These are phyloP conservation scores for Acanthaster planci DNA, from an alignment of 35 echinoderm and acorn worm genomes.

Conservation along the genomic window DNA sequence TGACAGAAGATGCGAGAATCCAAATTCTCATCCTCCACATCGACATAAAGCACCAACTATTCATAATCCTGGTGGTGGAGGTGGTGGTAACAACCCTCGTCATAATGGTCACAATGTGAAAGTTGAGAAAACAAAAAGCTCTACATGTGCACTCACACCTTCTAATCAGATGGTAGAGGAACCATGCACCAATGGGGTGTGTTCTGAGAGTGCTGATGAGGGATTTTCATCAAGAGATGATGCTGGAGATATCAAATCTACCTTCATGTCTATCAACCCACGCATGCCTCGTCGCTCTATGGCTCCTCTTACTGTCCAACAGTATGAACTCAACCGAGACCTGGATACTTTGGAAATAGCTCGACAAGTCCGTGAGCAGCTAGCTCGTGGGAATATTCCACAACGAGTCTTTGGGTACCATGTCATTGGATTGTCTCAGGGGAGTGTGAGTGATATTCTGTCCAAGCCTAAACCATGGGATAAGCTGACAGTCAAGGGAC, in stretches of 20 bases:
- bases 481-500: conserved; percentile 82
- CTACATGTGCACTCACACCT: neutral
- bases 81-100: conserved; percentile 13
- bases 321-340: conserved; percentile 68
- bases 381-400: conserved; percentile 74
- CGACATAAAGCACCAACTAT: neutral
- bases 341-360: conserved; percentile 80
- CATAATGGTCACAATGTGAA: conserved; percentile 14
- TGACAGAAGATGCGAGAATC: conserved; percentile 15
- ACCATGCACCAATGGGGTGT: conserved; percentile 1
- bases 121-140: neutral
- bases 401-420: conserved; percentile 84
- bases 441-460: conserved; percentile 92
- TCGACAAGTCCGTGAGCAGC: conserved; percentile 67
- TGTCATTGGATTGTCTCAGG: conserved; percentile 93
- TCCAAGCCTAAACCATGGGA: conserved; percentile 89
- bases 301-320: conserved; percentile 60
- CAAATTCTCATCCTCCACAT: neutral
- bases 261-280: conserved; percentile 23
- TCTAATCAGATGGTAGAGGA: neutral
- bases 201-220: conserved; percentile 2
- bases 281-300: conserved; percentile 40
- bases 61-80: neutral
- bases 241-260: neutral
- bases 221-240: neutral